Base-by-base conservation (phyloP, 1,140 invertebrate genomes). In the Panagrolaimus sp. region DNA sequence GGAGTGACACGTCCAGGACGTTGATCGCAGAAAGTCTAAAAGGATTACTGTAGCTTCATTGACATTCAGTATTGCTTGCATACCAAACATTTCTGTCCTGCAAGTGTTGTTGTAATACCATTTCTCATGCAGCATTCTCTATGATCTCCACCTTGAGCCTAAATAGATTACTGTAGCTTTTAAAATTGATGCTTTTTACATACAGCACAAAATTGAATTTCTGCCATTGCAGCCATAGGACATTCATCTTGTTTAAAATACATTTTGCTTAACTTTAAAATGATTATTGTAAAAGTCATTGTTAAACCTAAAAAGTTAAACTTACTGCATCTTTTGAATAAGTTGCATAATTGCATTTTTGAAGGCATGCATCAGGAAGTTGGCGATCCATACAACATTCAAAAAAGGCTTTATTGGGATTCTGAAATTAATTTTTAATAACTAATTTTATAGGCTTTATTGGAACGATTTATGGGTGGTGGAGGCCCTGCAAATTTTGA, bases 201-300 rank as follows among this genome's bases (percentile, higher is more conserved):
- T 46, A 78, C 78, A 9, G 78, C 80, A 71, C 79, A 81, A 63
- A 80, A 81, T 65, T 81, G 79, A 43, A 81, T 78, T 44, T 79
- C 75, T 48, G 65, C 57, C 68, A 80, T 80, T 13, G 79, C 79
- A 23, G 78, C 78, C 4, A 81, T 46, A 1, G 79, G 79, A 44
- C 79, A 81, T 25, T 70, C 67, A 57, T 81, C 80, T 31, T 73
- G 69, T 44, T 78, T 79, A 65, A 81, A 77, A 66, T 82, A 81
- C 79, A 81, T 82, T 23, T 63, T 61, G 38, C 66, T 74, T n/a
- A 80, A 65, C 79, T 80, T 42, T 53, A 77, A 57, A 66, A 23
- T 47, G 13, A 9, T 23, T 14, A 63, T 14, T 71, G 8, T 68
- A 63, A 51, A 74, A 23, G 16, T n/a, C 16, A 69, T 48, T 45